Evolutionary conservation across 2,113 vertebrate genomes (phyloP).

Genomic region (Cyprinodon variegatus): DNA sequence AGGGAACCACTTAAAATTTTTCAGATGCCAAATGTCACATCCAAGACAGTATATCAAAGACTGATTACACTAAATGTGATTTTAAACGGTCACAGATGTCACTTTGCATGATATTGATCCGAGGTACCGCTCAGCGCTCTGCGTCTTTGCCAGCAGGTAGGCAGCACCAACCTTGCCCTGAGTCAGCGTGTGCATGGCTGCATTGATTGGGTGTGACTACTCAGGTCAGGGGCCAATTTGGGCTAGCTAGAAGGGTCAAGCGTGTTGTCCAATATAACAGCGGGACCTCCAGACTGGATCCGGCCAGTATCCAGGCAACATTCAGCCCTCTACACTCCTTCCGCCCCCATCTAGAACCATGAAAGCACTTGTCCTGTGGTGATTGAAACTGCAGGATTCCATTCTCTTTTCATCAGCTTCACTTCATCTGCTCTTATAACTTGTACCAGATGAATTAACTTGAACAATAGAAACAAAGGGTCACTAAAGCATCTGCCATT

Average conservation of each 20-base stretch:
- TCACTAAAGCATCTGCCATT: constrained; percentile 57
- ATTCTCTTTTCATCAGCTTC: constrained; percentile 76
- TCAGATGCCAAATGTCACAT: constrained; percentile 64
- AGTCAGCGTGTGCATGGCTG: constrained; percentile 56
- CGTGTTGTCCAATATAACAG: constrained; percentile 80
- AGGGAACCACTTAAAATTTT: constrained; percentile 65
- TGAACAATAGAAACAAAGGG: constrained; percentile 69
- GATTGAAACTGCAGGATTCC: constrained; percentile 70
- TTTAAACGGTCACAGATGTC: constrained; percentile 70
- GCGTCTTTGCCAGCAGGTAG: constrained; percentile 64
- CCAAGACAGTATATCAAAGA: constrained; percentile 59
- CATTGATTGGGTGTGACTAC: constrained; percentile 75
- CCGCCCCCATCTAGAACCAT: constrained; percentile 55
- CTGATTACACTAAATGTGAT: constrained; percentile 52
- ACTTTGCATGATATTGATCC: constrained; percentile 70
- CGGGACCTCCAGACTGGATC: constrained; percentile 60
- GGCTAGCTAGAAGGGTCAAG: constrained; percentile 71
- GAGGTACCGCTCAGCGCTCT: constrained; percentile 9
- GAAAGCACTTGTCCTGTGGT: constrained; percentile 62
- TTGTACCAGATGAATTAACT: constrained; percentile 71
- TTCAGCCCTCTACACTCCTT: constrained; percentile 51
- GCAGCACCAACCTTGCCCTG: constrained; percentile 52
- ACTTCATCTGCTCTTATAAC: constrained; percentile 68
- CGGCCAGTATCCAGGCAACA: constrained; percentile 75
- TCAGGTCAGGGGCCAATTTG: constrained; percentile 73